Percentiles rank a stretch among this genome's conserved stretches.
Conservation (phyloP, 2,888 invertebrate species). For the Plebejus argus region DNA sequence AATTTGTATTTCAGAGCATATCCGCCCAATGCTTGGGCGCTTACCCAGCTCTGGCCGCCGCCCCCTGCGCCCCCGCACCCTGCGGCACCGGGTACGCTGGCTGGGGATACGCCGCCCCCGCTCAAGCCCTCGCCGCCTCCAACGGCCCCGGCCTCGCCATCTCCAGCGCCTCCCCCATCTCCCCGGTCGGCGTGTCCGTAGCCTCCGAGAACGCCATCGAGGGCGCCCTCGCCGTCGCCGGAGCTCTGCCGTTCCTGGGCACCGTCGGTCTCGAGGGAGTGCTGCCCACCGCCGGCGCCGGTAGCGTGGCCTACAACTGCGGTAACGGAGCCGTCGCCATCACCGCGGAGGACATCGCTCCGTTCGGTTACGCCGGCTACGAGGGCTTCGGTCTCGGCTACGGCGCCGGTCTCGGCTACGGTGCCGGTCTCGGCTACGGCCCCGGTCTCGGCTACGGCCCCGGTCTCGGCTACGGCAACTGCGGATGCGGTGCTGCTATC, state of each 20-base stretch:
- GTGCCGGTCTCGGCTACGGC: slow-evolving; percentile 37
- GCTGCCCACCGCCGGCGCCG: slow-evolving; percentile 46
- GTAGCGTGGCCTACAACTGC: slow-evolving; percentile 47
- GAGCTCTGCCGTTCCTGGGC: slow-evolving; percentile 52
- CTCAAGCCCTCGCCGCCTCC: slow-evolving; percentile 38
- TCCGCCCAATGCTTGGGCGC: slow-evolving; percentile 38
- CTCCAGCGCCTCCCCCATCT: slow-evolving; percentile 46
- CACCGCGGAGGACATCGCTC: slow-evolving; percentile 40
- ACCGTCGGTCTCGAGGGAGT: slow-evolving; percentile 52
- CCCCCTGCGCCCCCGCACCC: slow-evolving; percentile 27
- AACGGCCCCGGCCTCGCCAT: slow-evolving; percentile 44
- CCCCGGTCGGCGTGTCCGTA: slow-evolving; percentile 45
- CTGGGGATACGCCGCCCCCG: slow-evolving; percentile 12
- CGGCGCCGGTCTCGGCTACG: slow-evolving; percentile 27
- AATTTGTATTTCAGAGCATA: slow-evolving; percentile 38
- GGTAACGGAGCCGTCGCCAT: slow-evolving; percentile 47
- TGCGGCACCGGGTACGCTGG: slow-evolving; percentile 25
- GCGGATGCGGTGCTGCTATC: background rate
- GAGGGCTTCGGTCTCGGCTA: slow-evolving; percentile 37
- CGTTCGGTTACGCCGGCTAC: slow-evolving; percentile 31
- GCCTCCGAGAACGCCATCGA: slow-evolving; percentile 50
- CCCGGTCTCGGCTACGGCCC: slow-evolving; percentile 40
- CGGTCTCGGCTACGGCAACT: slow-evolving; percentile 6
- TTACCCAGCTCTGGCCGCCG: slow-evolving; percentile 28
- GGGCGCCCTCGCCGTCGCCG: slow-evolving; percentile 49